These are phyloP conservation scores for Rhegmatorhina hoffmannsi DNA, from an alignment of 2,113 vertebrate species.

Conservation along the genomic window DNA sequence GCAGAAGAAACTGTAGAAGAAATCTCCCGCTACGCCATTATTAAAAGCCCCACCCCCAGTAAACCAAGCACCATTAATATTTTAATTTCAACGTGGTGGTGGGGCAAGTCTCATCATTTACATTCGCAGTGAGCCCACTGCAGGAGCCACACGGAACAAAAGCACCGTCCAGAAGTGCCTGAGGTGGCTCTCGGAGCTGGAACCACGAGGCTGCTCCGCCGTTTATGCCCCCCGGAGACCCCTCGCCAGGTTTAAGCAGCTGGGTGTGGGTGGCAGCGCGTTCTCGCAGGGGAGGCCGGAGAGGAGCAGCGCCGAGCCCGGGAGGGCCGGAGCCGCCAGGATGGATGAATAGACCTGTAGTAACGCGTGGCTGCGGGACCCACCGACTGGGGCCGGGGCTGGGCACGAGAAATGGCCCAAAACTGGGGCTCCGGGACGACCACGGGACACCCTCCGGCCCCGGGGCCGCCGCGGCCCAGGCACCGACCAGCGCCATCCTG, in stretches of 20 bases:
- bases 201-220: accelerated
- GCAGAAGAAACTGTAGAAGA: too few species aligned
- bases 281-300: too few species aligned
- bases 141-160: background rate
- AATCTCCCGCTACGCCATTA: too few species aligned
- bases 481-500: background rate
- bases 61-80: background rate
- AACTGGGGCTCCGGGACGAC: too few species aligned
- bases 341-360: too few species aligned
- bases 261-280: accelerated
- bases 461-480: background rate
- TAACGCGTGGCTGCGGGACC: too few species aligned
- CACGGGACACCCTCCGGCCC: too few species aligned
- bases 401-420: accelerated
- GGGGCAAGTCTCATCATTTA: background rate
- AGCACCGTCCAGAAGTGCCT: background rate
- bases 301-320: background rate
- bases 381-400: background rate
- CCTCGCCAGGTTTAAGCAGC: accelerated
- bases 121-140: background rate
- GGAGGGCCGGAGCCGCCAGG: background rate
- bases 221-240: accelerated
- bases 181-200: background rate
- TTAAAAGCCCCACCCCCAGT: accelerated
- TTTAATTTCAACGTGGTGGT: background rate